A percentile compares a stretch with the other conserved stretches of the same genome.
Conservation (phyloP, 2,797 vertebrate species). For the Tokudaia tokunoshimensis region DNA sequence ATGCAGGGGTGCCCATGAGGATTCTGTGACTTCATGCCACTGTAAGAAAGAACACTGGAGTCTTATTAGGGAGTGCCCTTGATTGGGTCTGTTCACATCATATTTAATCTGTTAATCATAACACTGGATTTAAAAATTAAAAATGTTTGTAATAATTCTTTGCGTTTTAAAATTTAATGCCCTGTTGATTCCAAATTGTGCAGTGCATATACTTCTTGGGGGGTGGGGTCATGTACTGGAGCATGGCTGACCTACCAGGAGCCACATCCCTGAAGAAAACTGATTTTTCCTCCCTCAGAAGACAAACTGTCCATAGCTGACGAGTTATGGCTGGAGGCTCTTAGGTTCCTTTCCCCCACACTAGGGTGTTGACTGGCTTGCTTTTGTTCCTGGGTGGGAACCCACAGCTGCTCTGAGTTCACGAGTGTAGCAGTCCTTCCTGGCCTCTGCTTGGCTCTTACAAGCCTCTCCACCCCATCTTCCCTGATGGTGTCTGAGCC, state of each 20-base stretch:
- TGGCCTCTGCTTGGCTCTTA: no score
- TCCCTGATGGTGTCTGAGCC: background rate
- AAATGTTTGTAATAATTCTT: background rate
- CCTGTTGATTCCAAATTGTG: background rate
- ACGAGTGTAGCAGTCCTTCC: background rate
- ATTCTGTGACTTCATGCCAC: background rate
- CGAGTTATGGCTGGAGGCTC: background rate
- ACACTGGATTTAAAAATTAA: background rate
- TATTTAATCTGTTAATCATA: background rate
- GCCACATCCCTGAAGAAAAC: background rate
- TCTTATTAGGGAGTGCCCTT: background rate
- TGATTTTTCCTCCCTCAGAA: no score
- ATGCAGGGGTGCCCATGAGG: background rate
- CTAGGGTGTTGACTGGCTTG: background rate
- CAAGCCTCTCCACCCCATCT: background rate
- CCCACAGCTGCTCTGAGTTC: background rate
- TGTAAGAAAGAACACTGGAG: background rate
- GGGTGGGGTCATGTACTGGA: background rate
- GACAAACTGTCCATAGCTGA: background rate
- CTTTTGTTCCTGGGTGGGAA: background rate
- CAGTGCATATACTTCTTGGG: background rate
- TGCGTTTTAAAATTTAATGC: background rate
- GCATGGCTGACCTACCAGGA: background rate
- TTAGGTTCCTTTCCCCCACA: no score
- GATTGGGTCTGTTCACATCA: background rate